Evolutionary conservation across 2,888 invertebrate genomes (phyloP).

Genomic region (Euzophera pinguis): DNA sequence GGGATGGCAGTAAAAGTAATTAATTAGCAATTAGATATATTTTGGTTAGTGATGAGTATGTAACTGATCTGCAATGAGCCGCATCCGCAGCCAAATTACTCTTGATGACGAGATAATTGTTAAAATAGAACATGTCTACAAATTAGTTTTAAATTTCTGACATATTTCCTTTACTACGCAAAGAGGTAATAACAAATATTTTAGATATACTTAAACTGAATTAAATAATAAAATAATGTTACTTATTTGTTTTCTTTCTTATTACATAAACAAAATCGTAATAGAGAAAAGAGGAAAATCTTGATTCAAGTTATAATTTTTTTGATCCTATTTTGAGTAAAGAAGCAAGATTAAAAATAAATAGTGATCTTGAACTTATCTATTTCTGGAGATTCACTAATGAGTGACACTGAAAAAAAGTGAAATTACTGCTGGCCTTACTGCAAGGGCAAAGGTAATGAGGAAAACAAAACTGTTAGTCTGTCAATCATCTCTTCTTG

Average conservation of each 20-base stretch:
- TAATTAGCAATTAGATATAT: background rate
- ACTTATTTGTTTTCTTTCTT: too few relatives aligned
- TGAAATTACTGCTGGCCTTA: conserved; percentile 2
- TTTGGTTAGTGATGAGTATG: background rate
- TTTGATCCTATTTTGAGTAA: too few relatives aligned
- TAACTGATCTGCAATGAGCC: background rate
- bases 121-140: background rate
- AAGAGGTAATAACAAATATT: background rate
- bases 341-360: background rate
- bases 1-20: background rate
- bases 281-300: too few relatives aligned
- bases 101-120: conserved; percentile 6
- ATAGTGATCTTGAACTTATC: background rate
- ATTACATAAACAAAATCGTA: too few relatives aligned
- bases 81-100: background rate
- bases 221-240: too few relatives aligned
- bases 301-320: too few relatives aligned
- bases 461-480: conserved; percentile 1
- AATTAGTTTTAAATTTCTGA: background rate
- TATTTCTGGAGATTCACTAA: background rate
- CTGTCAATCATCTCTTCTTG: background rate
- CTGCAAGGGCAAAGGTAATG: conserved; percentile 4
- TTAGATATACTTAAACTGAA: too few relatives aligned
- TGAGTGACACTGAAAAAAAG: conserved; percentile 7
- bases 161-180: background rate